Evolutionary conservation across 2,888 invertebrate species (phyloP), one percentile per base, ranked within the genome.

Genomic region (Noctua fimbriata): DNA sequence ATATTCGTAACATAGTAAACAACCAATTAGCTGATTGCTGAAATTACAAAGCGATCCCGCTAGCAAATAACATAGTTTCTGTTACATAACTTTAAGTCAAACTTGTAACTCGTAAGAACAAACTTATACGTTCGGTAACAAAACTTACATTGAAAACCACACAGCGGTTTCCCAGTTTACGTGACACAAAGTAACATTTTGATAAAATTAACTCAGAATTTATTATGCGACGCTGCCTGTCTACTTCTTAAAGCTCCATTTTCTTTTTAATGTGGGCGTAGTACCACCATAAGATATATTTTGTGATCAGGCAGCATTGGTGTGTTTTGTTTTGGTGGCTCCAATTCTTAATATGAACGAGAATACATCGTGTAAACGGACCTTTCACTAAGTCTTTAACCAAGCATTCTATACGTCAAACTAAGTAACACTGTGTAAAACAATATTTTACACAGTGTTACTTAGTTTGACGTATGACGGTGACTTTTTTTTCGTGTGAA

Each of bases 101-200:
- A 66, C 73, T 71, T 71, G 16, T 28, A 63, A 71, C 73, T 70
- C 66, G 10, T 32, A 63, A 72, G 49, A 74, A 85, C 71, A 63
- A 67, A 85, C 63, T 80, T 73, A 32, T 18, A 24, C 63, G 85
- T 69, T 41, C 18, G 12, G 55, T n/a, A 70, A 69, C 71, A 52
- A 52, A 83, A 85, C 74, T 84, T 78, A 71, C 55, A 73, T 71
- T 55, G 70, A 49, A 73, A 84, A 55, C 65, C 73, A 36, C 44
- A 63, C 21, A 36, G n/a, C 18, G 52, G 58, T 70, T 79, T 18
- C 28, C 16, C 12, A 73, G 58, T 66, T 60, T 60, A 58, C n/a
- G 24, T 83, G 69, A 55, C 52, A 58, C 63, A 41, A 60, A 32
- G 52, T 73, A 60, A 36, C 65, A 60, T 16, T 70, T 69, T 73